Evolutionary conservation across 2,113 vertebrate genomes (phyloP), one percentile per base, ranked within the genome.

Genomic region (Cromileptes altivelis): DNA sequence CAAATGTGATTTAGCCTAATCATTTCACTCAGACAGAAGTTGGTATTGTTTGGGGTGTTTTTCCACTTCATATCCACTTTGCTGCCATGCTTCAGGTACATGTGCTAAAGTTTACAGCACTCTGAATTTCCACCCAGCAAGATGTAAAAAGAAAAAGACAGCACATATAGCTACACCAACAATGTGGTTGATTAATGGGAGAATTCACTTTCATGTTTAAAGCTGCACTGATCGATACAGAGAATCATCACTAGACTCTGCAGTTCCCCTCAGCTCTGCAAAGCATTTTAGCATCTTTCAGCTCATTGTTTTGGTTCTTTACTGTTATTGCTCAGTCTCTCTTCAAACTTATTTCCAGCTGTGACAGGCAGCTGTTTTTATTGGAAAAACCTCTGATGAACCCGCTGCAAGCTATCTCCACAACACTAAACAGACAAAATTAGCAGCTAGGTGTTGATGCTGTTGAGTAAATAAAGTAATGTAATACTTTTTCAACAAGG

Each of bases 1-100:
- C 88, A 93, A 94, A 93, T 92, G 92, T 94, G 92, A 93, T 95
- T 94, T 92, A 88, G 91, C 81, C 86, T 93, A 93, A 94, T 93
- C 88, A 91, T 94, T 94, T 92, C 91, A 85, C 93, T 91, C 87
- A 91, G 86, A 95, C 94, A 95, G 15, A 70, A 93, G 91, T 89
- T 80, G 72, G 92, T 87, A 94, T 95, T 95, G 94, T 95, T 94
- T 85, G 47, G 15, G 12, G 86, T 88, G 85, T 92, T 94, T 93
- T 90, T 90, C 75, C 79, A 81, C 84, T 78, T 75, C 23, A 49
- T 89, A 78, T 80, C 63, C 58, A 70, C 83, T 47, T 65, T 56
- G 52, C 45, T 58, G 55, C 30, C 60, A 30, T 57, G 52, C 23
- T 83, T 81, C 45, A 68, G 40, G 47, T 56, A 67, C 63, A 52